Base-by-base conservation (phyloP, 2,888 invertebrate genomes). In the Epistrophe eligans region DNA sequence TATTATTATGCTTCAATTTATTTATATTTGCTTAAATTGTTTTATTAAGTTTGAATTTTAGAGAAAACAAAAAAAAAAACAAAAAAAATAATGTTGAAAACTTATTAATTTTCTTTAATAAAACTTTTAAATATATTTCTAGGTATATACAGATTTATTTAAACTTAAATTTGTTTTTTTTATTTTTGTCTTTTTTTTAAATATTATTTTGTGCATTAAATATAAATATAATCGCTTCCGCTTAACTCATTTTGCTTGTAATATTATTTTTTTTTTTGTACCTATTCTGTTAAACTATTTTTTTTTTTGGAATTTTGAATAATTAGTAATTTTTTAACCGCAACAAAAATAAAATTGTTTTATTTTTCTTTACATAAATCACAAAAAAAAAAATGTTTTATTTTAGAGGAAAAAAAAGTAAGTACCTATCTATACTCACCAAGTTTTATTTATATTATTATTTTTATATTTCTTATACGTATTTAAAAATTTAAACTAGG, bases 1-100 rank as follows among this genome's bases (percentile, higher is more conserved):
- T 81, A 89, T 73, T 77, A 66, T 85, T 88, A 73, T 85, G 74
- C 81, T 88, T 89, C 88, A 87, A 79, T 82, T 88, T 89, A 89
- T 89, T 79, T 62, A 73, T 66, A 45, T 64, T 66, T 79, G 79
- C 77, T 88, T 84, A 67, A 64, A 77, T 88, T 79, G 77, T 79
- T 66, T 71, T 24, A 67, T 71, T 64, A 77, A 72, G 80, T 70
- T 64, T 70, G 35, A n/a, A 70, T 40, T 55, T 50, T 50, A 45
- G 64, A 19, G 11, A 17, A 17, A 48, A 48, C 2, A 28, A 52
- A 50, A 13, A 35, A 19, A 32, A 62, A 50, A 60, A 15, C 52
- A 70, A 70, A 11, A 13, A 45, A 40, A 70, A 24, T 28, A 58
- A 24, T 50, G 19, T 32, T 74, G 32, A 55, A 67, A n/a, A 1